Evolutionary conservation across 2,888 invertebrate species (phyloP).

Genomic region (Prosopocoilus inquinatus): DNA sequence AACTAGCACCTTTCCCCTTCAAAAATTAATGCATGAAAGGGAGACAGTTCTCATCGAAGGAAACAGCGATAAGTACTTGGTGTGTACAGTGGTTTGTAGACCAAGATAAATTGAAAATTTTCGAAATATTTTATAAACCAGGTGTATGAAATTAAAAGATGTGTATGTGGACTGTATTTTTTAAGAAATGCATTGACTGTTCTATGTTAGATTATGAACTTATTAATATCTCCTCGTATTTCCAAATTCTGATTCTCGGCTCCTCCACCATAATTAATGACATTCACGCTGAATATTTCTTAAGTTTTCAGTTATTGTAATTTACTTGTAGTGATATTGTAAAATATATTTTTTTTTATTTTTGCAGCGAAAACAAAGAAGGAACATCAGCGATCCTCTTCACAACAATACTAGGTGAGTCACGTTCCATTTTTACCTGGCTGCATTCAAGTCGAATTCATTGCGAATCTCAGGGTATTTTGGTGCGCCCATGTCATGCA

Average conservation of each 20-base stretch:
- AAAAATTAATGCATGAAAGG: too few relatives aligned
- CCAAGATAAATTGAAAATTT: too few relatives aligned
- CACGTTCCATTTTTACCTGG: slow-evolving; percentile 3
- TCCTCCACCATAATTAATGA: neutral
- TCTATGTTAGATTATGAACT: too few relatives aligned
- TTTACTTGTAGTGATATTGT: slow-evolving; percentile 2
- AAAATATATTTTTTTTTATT: slow-evolving; percentile 26
- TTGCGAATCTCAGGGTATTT: neutral
- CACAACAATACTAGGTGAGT: slow-evolving; percentile 69
- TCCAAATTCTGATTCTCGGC: neutral
- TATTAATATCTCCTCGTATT: neutral
- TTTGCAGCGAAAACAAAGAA: slow-evolving; percentile 63
- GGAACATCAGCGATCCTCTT: slow-evolving; percentile 80
- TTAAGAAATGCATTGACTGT: too few relatives aligned
- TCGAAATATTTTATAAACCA: too few relatives aligned
- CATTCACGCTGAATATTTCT: neutral
- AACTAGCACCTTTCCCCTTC: too few relatives aligned
- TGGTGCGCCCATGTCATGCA: neutral
- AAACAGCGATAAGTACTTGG: too few relatives aligned
- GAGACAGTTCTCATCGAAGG: too few relatives aligned
- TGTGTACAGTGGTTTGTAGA: too few relatives aligned
- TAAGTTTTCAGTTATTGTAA: neutral
- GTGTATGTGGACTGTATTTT: too few relatives aligned
- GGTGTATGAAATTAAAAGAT: too few relatives aligned
- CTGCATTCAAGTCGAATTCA: slow-evolving; percentile 2